Conservation (phyloP, 2,113 vertebrate species). For the Bagarius yarrelli region DNA sequence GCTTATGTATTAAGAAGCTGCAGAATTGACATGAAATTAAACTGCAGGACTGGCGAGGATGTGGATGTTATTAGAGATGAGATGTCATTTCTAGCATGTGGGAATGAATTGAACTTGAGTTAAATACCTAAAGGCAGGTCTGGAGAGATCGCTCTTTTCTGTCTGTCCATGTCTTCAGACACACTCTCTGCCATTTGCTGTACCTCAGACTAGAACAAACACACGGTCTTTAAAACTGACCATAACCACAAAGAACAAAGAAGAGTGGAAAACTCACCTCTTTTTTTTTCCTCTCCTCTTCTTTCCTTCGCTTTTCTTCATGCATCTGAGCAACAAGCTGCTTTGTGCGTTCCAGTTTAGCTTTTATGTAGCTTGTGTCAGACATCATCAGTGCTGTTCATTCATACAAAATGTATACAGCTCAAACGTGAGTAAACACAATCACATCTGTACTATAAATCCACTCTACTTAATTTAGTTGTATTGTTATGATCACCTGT, state of each 20-base stretch:
- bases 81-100: background rate
- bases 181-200: slow-evolving; percentile 81
- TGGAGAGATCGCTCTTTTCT: slow-evolving; percentile 83
- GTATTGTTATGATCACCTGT: background rate
- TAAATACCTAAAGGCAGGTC: slow-evolving; percentile 84
- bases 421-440: background rate
- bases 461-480: background rate
- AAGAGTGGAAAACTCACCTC: slow-evolving; percentile 69
- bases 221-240: background rate
- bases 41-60: no score
- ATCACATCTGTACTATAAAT: background rate
- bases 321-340: slow-evolving; percentile 86
- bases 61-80: background rate
- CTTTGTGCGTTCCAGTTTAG: slow-evolving; percentile 87
- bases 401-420: slow-evolving; percentile 32
- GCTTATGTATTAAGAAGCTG: no score
- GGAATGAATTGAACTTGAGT: background rate
- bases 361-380: slow-evolving; percentile 86
- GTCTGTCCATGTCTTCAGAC: slow-evolving; percentile 81
- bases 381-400: slow-evolving; percentile 70
- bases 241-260: background rate
- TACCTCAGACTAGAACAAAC: slow-evolving; percentile 69
- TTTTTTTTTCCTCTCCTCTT: slow-evolving; percentile 87
- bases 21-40: no score
- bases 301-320: slow-evolving; percentile 86